These are phyloP conservation scores for Rhyzopertha dominica DNA, from an alignment of 1,140 invertebrate genomes.

Conservation along the genomic window DNA sequence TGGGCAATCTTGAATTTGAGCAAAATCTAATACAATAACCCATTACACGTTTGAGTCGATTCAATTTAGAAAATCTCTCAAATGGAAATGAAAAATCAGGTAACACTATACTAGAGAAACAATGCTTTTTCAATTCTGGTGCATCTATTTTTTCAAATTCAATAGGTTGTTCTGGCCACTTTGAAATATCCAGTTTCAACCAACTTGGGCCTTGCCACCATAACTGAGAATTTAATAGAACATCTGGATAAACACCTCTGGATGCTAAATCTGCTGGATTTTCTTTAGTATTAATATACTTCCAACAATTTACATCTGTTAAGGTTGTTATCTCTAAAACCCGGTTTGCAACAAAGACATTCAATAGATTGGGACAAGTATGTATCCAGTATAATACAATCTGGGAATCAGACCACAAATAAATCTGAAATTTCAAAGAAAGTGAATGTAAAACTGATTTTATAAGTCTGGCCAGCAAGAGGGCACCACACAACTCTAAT, in stretches of 20 bases:
- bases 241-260: conserved; percentile 18
- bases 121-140: conserved; percentile 8
- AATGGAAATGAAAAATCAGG: conserved; percentile 8
- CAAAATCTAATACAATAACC: conserved; percentile 17
- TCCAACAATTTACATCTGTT: conserved; percentile 20
- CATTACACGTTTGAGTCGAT: conserved; percentile 10
- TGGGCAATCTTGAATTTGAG: conserved; percentile 7
- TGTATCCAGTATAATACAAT: too few relatives aligned
- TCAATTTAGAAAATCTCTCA: conserved; percentile 5
- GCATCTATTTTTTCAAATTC: conserved; percentile 14
- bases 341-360: conserved; percentile 31
- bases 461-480: conserved; percentile 10
- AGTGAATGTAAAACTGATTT: conserved; percentile 8
- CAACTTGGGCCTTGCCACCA: conserved; percentile 23
- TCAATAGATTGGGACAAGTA: too few relatives aligned
- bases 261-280: conserved; percentile 37
- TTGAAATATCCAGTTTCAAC: background rate
- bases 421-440: conserved; percentile 26
- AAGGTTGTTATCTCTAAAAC: conserved; percentile 27
- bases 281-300: conserved; percentile 25
- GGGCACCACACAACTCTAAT: conserved; percentile 17
- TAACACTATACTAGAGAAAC: conserved; percentile 4
- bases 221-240: conserved; percentile 12
- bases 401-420: too few relatives aligned
- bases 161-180: conserved; percentile 13